Conservation (phyloP, 2,113 vertebrate genomes). For the Riparia riparia region DNA sequence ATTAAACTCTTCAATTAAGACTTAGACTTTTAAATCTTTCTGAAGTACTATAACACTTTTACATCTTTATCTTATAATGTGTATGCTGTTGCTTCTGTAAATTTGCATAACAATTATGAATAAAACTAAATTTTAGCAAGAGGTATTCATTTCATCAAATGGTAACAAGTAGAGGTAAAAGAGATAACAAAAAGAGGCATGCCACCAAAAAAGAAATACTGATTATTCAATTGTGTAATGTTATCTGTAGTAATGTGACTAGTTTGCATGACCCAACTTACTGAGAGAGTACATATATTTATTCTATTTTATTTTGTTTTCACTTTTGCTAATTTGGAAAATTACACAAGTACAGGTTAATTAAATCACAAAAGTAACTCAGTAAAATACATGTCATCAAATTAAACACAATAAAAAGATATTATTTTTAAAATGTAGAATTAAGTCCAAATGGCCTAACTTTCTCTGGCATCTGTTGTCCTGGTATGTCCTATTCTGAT, state of each 20-base stretch:
- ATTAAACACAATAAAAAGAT: neutral
- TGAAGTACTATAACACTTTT: neutral
- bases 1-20: neutral
- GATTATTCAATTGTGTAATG: neutral
- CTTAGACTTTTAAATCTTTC: neutral
- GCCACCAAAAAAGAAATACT: neutral
- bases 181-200: neutral
- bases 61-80: neutral
- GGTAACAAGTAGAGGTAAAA: neutral
- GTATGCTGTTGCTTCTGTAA: neutral
- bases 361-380: neutral
- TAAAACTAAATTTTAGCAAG: neutral
- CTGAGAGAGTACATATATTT: neutral
- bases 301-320: neutral
- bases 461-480: neutral
- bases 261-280: neutral
- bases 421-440: neutral
- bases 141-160: neutral
- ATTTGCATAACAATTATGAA: neutral
- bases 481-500: neutral
- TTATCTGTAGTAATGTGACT: neutral
- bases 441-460: neutral
- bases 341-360: neutral
- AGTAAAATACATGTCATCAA: neutral
- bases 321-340: neutral